These are phyloP conservation scores for Chydorus sphaericus DNA, from an alignment of 2,888 invertebrate genomes.

Conservation along the genomic window DNA sequence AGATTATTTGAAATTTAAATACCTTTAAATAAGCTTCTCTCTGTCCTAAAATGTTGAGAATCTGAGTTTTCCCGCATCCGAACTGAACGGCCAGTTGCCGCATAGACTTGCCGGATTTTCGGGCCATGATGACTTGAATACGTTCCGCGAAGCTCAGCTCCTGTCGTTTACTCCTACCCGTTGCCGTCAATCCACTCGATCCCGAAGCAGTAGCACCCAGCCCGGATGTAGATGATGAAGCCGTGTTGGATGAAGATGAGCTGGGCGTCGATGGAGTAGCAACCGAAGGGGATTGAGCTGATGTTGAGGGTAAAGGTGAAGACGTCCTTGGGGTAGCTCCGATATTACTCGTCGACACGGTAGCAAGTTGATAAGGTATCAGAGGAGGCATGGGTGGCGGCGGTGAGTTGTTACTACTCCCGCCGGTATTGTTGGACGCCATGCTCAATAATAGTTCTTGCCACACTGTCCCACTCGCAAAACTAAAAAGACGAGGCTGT, in stretches of 20 bases:
- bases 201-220: neutral
- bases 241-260: neutral
- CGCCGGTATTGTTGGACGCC: too few relatives aligned
- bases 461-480: too few relatives aligned
- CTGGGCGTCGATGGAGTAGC: neutral
- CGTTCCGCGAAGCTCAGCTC: conserved; percentile 13
- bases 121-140: conserved; percentile 10
- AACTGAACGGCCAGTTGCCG: conserved; percentile 13
- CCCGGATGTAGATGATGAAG: neutral
- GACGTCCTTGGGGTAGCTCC: neutral
- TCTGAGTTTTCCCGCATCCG: conserved; percentile 15
- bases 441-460: too few relatives aligned
- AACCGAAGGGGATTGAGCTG: neutral
- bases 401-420: too few relatives aligned
- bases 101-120: conserved; percentile 14
- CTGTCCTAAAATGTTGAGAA: conserved; percentile 13
- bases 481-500: too few relatives aligned
- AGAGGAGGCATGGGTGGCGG: too few relatives aligned
- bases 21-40: conserved; percentile 6
- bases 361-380: too few relatives aligned
- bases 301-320: neutral
- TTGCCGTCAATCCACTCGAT: neutral
- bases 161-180: neutral
- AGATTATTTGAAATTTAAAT: too few relatives aligned
- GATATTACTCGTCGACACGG: too few relatives aligned